Conservation (phyloP, 2,797 vertebrate genomes). For the Zenarchopterus dispar region DNA sequence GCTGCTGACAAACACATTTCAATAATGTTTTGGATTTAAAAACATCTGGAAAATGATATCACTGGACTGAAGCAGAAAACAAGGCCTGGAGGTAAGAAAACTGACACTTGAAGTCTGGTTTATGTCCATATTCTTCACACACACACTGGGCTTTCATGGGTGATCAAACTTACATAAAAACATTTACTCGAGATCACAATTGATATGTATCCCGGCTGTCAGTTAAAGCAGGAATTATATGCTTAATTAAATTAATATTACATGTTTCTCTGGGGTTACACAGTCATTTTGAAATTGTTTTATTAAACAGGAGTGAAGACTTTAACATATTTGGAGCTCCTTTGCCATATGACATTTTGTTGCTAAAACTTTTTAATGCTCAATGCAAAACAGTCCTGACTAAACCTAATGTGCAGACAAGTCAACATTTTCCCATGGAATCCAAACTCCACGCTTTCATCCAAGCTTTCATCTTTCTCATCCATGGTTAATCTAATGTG, state of each 20-base stretch:
- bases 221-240: neutral
- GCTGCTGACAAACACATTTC: slow-evolving; percentile 38
- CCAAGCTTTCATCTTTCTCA: slow-evolving; percentile 14
- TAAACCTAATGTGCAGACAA: neutral
- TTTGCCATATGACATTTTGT: neutral
- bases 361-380: neutral
- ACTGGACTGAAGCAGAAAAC: slow-evolving; percentile 44
- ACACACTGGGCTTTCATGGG: neutral
- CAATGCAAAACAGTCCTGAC: neutral
- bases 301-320: too few species aligned
- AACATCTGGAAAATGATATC: slow-evolving; percentile 44
- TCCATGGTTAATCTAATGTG: slow-evolving; percentile 12
- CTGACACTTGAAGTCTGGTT: slow-evolving; percentile 2
- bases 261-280: too few species aligned
- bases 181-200: neutral
- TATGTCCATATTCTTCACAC: slow-evolving; percentile 1
- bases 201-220: neutral
- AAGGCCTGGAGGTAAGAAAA: slow-evolving; percentile 58
- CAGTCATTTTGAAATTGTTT: too few species aligned
- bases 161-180: neutral
- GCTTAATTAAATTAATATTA: neutral
- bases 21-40: slow-evolving; percentile 64
- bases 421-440: neutral
- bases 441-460: slow-evolving; percentile 22
- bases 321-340: neutral